Conservation (phyloP, 2,888 invertebrate genomes). For the Sinopyrophorus schimmeli region DNA sequence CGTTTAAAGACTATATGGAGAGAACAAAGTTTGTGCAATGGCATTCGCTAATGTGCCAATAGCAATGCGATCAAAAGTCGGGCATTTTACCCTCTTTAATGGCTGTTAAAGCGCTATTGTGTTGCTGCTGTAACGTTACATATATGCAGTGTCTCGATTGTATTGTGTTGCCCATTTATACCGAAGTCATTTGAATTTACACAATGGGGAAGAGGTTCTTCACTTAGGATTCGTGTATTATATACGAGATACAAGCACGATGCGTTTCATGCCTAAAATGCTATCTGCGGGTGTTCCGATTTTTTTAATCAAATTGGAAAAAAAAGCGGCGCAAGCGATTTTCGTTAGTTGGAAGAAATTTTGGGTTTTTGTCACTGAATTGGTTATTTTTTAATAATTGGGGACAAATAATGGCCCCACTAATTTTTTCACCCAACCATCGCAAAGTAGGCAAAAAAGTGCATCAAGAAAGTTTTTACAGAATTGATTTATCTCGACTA, state of each 20-base stretch:
- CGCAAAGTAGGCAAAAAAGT: no score
- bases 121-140: conserved; percentile 30
- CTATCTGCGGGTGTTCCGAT: no score
- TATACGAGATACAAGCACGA: conserved; percentile 19
- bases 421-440: no score
- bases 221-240: conserved; percentile 20
- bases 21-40: conserved; percentile 32
- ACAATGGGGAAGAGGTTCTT: conserved; percentile 24
- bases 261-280: conserved; percentile 17
- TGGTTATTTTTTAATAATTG: no score
- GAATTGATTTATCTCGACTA: no score
- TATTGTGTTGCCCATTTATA: conserved; percentile 26
- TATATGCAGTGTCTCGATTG: conserved; percentile 28
- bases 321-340: no score
- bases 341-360: no score
- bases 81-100: conserved; percentile 28
- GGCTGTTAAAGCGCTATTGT: conserved; percentile 30
- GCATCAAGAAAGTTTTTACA: no score
- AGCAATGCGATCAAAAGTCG: conserved; percentile 32
- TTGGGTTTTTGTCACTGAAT: no score
- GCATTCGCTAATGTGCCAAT: conserved; percentile 39
- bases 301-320: no score
- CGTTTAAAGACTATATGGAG: conserved; percentile 32
- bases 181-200: conserved; percentile 27
- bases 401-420: no score